phyloP scores from a whole-genome alignment of 1,140 invertebrate species.

The Drosophila pallidifrons region DNA sequence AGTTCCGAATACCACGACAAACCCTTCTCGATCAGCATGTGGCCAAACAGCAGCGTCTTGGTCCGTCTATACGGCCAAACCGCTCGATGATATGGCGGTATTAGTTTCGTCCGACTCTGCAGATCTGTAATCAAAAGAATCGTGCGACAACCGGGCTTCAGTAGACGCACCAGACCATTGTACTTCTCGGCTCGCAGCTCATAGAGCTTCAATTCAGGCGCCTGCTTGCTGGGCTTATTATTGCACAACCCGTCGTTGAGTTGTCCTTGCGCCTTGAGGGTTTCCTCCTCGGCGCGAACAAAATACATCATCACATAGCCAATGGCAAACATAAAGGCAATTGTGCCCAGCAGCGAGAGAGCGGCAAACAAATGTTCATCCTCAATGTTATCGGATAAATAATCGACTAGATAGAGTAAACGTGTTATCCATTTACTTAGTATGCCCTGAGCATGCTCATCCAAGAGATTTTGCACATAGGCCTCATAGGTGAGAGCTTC shows the following conservation, averaged over 20 bases:
- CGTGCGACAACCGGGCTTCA: constrained; percentile 98
- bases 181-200: constrained; percentile 98
- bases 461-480: constrained; percentile 89
- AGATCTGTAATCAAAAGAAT: constrained; percentile 95
- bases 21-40: constrained; percentile 95
- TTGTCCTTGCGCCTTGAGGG: constrained; percentile 88
- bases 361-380: constrained; percentile 93
- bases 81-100: constrained; percentile 96
- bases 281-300: constrained; percentile 93
- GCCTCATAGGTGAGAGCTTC: constrained; percentile 91
- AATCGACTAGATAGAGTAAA: constrained; percentile 90
- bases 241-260: constrained; percentile 54
- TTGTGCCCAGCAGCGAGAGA: constrained; percentile 92
- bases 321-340: constrained; percentile 91
- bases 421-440: constrained; percentile 89
- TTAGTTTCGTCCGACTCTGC: constrained; percentile 93
- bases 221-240: constrained; percentile 53
- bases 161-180: constrained; percentile 95
- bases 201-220: constrained; percentile 91
- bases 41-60: constrained; percentile 97
- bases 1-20: constrained; percentile 96
- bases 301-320: constrained; percentile 96
- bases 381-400: constrained; percentile 90
- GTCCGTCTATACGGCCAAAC: constrained; percentile 98
- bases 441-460: constrained; percentile 91